These are phyloP conservation scores for Patiria miniata DNA, from an alignment of 35 echinoderm and acorn worm species.

Conservation along the genomic window DNA sequence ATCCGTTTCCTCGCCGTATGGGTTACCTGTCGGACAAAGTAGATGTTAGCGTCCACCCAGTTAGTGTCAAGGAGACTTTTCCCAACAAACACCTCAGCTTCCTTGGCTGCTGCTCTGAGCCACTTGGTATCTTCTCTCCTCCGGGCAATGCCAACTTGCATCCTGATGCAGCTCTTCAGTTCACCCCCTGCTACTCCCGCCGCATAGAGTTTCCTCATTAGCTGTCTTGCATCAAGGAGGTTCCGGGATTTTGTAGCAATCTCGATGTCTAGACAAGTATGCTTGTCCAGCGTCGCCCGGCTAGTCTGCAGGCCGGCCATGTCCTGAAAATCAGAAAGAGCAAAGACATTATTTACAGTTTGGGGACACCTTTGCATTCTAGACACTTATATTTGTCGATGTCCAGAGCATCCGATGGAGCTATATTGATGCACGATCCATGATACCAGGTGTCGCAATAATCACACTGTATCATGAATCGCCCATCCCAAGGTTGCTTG, in stretches of 20 bases:
- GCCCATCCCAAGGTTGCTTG: constrained; percentile 22
- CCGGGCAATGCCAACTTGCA: not conserved
- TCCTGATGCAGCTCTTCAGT: not conserved
- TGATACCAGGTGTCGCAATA: constrained; percentile 41
- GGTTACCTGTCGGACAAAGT: not conserved
- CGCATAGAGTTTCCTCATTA: not conserved
- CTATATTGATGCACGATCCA: constrained; percentile 36
- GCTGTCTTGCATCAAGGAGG: not conserved
- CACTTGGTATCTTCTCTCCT: not conserved
- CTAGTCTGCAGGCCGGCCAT: too few species aligned
- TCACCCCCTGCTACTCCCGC: not conserved
- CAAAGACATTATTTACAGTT: not conserved
- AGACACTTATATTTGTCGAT: constrained; percentile 40
- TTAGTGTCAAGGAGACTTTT: not conserved
- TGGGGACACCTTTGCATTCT: constrained; percentile 15
- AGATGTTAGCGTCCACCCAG: not conserved
- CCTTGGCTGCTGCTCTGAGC: not conserved
- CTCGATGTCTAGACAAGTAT: not conserved
- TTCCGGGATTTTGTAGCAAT: not conserved
- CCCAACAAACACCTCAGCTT: not conserved
- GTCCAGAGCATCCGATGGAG: constrained; percentile 37
- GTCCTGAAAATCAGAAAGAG: not conserved
- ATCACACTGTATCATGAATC: constrained; percentile 62
- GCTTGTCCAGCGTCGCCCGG: not conserved
- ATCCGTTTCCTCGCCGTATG: not conserved